Evolutionary conservation across 2,797 vertebrate species (phyloP).

Genomic region (Cuculus canorus): DNA sequence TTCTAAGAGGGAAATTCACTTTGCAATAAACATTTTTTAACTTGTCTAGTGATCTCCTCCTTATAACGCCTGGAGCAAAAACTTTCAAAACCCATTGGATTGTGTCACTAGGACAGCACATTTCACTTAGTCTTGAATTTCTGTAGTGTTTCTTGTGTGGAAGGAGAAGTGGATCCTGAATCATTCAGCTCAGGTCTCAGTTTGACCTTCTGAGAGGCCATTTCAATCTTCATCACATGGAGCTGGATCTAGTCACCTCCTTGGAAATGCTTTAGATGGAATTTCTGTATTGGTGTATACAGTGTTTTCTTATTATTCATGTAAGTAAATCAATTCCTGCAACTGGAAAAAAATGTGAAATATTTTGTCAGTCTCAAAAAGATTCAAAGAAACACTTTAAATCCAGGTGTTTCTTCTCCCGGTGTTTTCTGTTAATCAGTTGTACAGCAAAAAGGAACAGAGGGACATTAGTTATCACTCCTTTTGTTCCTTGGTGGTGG

Average conservation of each 20-base stretch:
- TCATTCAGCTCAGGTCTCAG: background rate
- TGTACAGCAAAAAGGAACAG: background rate
- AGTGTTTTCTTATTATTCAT: background rate
- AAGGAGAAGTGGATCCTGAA: background rate
- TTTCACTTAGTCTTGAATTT: background rate
- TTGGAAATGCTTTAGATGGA: background rate
- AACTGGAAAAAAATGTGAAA: background rate
- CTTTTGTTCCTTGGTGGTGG: conserved; percentile 5
- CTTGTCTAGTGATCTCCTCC: background rate
- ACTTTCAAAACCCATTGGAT: background rate
- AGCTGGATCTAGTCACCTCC: background rate
- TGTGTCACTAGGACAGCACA: background rate
- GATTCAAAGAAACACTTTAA: conserved; percentile 48
- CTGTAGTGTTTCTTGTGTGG: background rate
- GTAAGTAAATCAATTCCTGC: background rate
- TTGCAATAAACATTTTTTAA: background rate
- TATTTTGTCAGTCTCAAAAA: background rate
- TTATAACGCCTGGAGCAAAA: background rate
- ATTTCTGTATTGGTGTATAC: background rate
- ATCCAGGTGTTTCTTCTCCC: background rate
- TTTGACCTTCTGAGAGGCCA: background rate
- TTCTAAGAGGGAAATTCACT: background rate
- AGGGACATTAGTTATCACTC: background rate
- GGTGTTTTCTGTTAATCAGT: background rate
- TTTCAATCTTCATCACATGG: background rate